Conservation (phyloP, 2,888 invertebrate genomes). For the Bruchidius siliquastri region DNA sequence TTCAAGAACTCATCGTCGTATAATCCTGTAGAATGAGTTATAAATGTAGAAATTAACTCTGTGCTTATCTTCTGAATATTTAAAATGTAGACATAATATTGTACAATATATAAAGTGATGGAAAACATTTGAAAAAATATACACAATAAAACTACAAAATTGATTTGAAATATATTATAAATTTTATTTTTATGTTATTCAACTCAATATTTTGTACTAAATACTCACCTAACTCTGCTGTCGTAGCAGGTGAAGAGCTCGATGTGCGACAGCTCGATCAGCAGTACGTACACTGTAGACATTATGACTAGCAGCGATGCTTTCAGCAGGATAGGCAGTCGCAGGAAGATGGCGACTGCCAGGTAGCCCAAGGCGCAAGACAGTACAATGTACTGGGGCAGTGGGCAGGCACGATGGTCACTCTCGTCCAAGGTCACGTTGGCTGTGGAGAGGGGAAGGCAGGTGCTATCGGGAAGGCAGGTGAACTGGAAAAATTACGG, state of each 20-base stretch:
- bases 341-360: slow-evolving; percentile 78
- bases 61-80: no score
- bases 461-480: slow-evolving; percentile 52
- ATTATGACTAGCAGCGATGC: slow-evolving; percentile 71
- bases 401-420: slow-evolving; percentile 74
- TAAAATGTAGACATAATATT: no score
- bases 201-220: background rate
- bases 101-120: no score
- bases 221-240: slow-evolving; percentile 65
- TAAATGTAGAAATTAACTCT: no score
- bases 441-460: slow-evolving; percentile 49
- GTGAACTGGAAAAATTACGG: slow-evolving; percentile 54
- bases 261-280: slow-evolving; percentile 77
- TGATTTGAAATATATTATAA: no score
- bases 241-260: slow-evolving; percentile 81
- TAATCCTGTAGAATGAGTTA: no score
- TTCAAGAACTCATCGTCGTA: no score
- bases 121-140: no score
- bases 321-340: slow-evolving; percentile 79
- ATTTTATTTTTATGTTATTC: no score
- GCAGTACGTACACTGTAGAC: slow-evolving; percentile 73
- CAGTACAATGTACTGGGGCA: slow-evolving; percentile 83
- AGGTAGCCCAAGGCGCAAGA: slow-evolving; percentile 81
- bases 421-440: slow-evolving; percentile 52
- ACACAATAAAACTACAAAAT: no score